Conservation (phyloP, 2,113 vertebrate species). For the Apteryx owenii region DNA sequence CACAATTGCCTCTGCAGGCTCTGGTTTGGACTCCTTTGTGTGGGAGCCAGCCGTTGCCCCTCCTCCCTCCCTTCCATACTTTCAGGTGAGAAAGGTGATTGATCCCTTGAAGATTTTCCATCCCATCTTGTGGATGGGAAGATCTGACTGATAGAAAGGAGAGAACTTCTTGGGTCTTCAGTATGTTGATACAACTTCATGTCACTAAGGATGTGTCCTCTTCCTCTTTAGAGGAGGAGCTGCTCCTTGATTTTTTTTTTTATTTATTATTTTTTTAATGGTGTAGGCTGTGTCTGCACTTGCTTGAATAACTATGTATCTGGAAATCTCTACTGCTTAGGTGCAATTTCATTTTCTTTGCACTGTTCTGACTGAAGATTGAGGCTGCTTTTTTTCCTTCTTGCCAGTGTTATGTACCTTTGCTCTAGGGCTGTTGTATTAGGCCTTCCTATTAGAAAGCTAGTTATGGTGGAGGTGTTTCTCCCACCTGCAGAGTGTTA, state of each 20-base stretch:
- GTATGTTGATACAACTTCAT: not conserved
- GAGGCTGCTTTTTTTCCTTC: not conserved
- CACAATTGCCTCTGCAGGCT: not conserved
- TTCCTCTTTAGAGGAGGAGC: not conserved
- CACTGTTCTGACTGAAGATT: not conserved
- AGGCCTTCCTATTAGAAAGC: not conserved
- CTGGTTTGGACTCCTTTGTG: not conserved
- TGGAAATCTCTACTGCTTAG: not conserved
- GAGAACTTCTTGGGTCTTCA: not conserved
- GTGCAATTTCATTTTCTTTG: not conserved
- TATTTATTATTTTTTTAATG: not conserved
- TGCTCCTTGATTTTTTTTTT: not conserved
- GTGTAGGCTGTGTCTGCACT: not conserved
- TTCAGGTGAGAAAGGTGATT: not conserved
- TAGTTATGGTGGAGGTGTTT: not conserved
- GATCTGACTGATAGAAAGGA: not conserved
- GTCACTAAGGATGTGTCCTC: not conserved
- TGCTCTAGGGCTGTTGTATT: not conserved
- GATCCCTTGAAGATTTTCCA: not conserved
- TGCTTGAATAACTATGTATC: not conserved
- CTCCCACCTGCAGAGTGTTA: not conserved
- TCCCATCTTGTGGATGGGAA: not conserved
- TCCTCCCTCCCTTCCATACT: not conserved
- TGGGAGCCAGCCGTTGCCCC: not conserved
- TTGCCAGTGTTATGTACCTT: not conserved